phyloP scores from a whole-genome alignment of 2,797 vertebrate genomes.

The Diplodus puntazzo region DNA sequence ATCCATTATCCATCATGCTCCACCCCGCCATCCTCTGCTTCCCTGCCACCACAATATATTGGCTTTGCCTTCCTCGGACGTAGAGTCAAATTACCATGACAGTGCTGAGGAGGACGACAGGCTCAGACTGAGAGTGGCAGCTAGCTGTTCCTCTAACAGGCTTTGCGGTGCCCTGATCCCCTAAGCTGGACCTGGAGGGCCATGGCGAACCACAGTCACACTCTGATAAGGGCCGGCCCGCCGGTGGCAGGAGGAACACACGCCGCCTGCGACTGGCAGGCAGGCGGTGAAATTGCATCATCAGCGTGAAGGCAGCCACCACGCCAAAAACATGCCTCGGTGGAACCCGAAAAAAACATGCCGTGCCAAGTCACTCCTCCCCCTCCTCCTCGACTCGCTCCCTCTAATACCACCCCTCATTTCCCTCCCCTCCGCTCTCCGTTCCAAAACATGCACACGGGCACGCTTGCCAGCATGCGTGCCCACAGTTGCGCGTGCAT shows the following conservation, averaged over 20 bases:
- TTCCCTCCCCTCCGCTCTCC: conserved; percentile 40
- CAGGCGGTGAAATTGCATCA: conserved; percentile 76
- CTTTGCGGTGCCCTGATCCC: conserved; percentile 66
- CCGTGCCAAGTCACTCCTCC: conserved; percentile 67
- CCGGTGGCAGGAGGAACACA: conserved; percentile 50
- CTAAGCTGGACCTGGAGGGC: conserved; percentile 54
- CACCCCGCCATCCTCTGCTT: conserved; percentile 61
- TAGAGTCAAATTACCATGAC: conserved; percentile 72
- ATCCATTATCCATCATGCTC: conserved; percentile 60
- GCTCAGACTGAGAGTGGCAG: conserved; percentile 52
- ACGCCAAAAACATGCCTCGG: conserved; percentile 68
- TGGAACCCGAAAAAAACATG: conserved; percentile 62
- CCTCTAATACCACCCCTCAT: conserved; percentile 41
- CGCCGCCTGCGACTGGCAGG: conserved; percentile 36
- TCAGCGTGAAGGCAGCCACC: conserved; percentile 66
- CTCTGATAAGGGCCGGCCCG: conserved; percentile 57
- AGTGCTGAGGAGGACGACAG: conserved; percentile 33
- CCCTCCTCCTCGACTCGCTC: conserved; percentile 39
- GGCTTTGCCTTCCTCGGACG: conserved; percentile 64
- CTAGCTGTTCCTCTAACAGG: conserved; percentile 64
- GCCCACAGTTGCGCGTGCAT: conserved; percentile 68
- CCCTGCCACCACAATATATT: conserved; percentile 59
- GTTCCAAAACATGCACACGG: conserved; percentile 78
- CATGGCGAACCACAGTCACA: conserved; percentile 49
- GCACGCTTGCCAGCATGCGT: conserved; percentile 73